phyloP scores from a whole-genome alignment of 2,888 invertebrate genomes.

The Chymomyza fuscimana region DNA sequence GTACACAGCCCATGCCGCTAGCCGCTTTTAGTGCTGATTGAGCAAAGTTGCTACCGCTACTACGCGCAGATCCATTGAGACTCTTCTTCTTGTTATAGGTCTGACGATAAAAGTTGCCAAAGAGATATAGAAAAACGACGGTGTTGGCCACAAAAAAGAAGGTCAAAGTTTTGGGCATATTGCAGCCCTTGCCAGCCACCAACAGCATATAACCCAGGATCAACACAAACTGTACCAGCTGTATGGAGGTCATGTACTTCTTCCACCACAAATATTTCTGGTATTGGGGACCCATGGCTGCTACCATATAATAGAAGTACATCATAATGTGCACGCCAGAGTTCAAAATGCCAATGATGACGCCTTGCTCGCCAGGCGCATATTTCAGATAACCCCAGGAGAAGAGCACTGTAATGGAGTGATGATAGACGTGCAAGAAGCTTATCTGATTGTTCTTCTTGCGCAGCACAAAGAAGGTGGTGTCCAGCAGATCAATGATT shows the following conservation, averaged over 20 bases:
- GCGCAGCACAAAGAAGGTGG: constrained; percentile 92
- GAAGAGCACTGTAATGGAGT: constrained; percentile 88
- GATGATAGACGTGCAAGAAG: constrained; percentile 94
- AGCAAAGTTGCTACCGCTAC: constrained; percentile 50
- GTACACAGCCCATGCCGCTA: constrained; percentile 74
- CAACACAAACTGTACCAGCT: constrained; percentile 83
- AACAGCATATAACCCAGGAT: constrained; percentile 84
- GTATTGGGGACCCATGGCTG: constrained; percentile 81
- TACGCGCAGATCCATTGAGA: constrained; percentile 30
- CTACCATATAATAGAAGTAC: constrained; percentile 81
- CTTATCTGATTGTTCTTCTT: constrained; percentile 94
- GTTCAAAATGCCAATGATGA: constrained; percentile 81
- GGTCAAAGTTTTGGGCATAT: constrained; percentile 81
- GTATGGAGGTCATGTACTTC: constrained; percentile 81
- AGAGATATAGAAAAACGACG: constrained; percentile 82
- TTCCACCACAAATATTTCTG: constrained; percentile 82
- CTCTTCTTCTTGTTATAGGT: constrained; percentile 80
- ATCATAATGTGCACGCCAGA: constrained; percentile 81
- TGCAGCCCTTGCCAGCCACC: constrained; percentile 81
- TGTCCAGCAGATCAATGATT: constrained; percentile 88
- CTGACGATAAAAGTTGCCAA: constrained; percentile 82
- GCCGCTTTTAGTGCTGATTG: constrained; percentile 71
- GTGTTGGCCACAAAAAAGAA: constrained; percentile 82
- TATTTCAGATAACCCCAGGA: constrained; percentile 90
- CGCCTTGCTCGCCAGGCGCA: constrained; percentile 83